Percentiles rank a stretch among this genome's conserved stretches.
Evolutionary conservation across 2,797 vertebrate genomes (phyloP).

Genomic region (Anomalospiza imberbis): DNA sequence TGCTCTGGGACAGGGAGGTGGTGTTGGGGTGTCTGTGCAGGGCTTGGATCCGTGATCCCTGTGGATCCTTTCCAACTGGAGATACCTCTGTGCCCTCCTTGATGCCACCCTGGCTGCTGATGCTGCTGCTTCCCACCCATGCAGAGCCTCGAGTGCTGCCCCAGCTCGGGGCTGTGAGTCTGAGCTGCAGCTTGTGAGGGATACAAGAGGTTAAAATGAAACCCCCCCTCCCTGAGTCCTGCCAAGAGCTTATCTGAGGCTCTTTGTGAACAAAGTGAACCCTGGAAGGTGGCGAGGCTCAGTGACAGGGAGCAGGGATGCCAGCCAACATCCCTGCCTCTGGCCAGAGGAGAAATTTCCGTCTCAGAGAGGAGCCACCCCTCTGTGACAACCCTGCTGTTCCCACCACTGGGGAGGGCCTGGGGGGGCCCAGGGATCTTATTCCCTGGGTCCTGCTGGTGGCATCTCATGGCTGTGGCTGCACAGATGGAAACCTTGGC

Average conservation of each 20-base stretch:
- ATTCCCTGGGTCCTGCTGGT: not conserved
- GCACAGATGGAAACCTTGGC: not conserved
- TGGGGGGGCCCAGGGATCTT: fast-evolving
- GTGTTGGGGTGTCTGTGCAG: fast-evolving
- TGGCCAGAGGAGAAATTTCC: constrained; percentile 72
- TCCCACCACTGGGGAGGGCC: not conserved
- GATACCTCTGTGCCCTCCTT: not conserved
- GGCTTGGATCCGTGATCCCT: not conserved
- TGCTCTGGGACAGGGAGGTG: fast-evolving
- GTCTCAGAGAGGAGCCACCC: constrained; percentile 60
- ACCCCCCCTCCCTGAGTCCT: not conserved
- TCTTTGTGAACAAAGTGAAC: constrained; percentile 62
- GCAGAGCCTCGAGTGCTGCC: not conserved
- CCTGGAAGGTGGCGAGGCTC: constrained; percentile 50
- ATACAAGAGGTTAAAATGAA: constrained; percentile 1
- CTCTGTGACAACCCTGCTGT: not conserved
- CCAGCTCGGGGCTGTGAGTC: not conserved
- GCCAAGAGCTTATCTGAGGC: constrained; percentile 69
- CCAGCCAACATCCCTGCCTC: constrained; percentile 51
- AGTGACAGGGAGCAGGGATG: constrained; percentile 19
- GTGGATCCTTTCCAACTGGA: fast-evolving
- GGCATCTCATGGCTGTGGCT: fast-evolving
- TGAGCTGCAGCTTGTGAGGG: not conserved
- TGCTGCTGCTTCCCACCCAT: fast-evolving
- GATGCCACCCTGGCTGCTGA: fast-evolving